phyloP scores from a whole-genome alignment of 2,888 invertebrate species.

The Chymomyza procnemis region DNA sequence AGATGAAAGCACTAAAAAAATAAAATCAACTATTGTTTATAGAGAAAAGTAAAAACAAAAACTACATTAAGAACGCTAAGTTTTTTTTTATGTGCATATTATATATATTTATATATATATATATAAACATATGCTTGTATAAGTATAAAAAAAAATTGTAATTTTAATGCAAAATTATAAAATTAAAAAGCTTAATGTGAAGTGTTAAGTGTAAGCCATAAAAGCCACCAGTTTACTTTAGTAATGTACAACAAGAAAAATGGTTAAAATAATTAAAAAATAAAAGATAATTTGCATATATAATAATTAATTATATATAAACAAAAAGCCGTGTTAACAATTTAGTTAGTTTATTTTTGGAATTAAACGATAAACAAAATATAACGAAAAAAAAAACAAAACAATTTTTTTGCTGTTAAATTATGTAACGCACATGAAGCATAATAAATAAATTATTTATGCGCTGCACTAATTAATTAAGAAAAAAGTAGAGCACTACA shows the following conservation, averaged over 20 bases:
- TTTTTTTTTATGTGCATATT: too few relatives aligned
- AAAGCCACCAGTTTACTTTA: conserved; percentile 70
- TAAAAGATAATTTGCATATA: neutral
- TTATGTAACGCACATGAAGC: neutral
- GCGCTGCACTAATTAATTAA: neutral
- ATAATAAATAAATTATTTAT: neutral
- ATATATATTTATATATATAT: too few relatives aligned
- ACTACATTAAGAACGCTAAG: neutral
- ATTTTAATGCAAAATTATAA: conserved; percentile 29
- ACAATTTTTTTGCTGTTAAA: neutral
- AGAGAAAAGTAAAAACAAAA: conserved; percentile 6
- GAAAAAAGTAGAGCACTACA: neutral
- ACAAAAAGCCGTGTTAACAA: conserved; percentile 7
- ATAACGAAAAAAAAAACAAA: neutral
- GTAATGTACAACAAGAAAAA: conserved; percentile 24
- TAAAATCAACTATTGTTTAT: neutral
- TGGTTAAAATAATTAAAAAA: conserved; percentile 6
- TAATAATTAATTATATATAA: neutral
- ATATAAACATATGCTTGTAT: conserved; percentile 8
- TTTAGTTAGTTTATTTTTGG: conserved; percentile 24
- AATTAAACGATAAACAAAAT: neutral
- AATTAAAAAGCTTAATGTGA: conserved; percentile 42
- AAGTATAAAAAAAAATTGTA: conserved; percentile 21
- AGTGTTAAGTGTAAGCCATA: conserved; percentile 62
- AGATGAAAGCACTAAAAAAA: neutral